These are phyloP conservation scores for Formica selysi DNA, from an alignment of 1,140 invertebrate genomes.

Conservation along the genomic window DNA sequence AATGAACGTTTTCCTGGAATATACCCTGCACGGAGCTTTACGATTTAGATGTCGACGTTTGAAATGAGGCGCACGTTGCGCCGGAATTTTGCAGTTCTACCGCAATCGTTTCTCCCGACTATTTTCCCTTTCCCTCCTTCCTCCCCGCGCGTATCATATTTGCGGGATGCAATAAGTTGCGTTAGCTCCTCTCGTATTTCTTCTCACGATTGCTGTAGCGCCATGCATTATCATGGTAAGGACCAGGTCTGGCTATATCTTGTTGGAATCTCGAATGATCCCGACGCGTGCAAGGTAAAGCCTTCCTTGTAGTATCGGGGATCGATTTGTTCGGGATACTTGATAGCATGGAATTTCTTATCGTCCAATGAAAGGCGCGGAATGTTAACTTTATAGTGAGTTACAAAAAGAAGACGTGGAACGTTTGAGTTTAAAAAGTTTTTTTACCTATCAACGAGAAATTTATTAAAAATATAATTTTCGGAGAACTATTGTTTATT, in stretches of 20 bases:
- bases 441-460: neutral
- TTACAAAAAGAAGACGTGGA: neutral
- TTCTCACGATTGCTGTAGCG: neutral
- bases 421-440: neutral
- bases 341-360: conserved; percentile 33
- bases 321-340: conserved; percentile 41
- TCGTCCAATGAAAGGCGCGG: neutral
- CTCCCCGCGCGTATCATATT: conserved; percentile 1
- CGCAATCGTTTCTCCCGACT: neutral
- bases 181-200: conserved; percentile 38
- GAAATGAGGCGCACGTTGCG: conserved; percentile 39
- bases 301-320: neutral
- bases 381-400: neutral
- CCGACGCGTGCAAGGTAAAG: conserved; percentile 14
- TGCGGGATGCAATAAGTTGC: conserved; percentile 54
- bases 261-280: conserved; percentile 14
- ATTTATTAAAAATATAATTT: neutral
- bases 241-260: conserved; percentile 22
- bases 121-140: neutral
- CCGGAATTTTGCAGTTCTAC: conserved; percentile 48
- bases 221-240: conserved; percentile 55
- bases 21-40: conserved; percentile 14
- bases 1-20: conserved; percentile 34
- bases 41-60: conserved; percentile 54
- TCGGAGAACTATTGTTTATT: neutral